Evolutionary conservation across 2,888 invertebrate genomes (phyloP), one percentile per base, ranked within the genome.

Genomic region (Monochamus alternatus): DNA sequence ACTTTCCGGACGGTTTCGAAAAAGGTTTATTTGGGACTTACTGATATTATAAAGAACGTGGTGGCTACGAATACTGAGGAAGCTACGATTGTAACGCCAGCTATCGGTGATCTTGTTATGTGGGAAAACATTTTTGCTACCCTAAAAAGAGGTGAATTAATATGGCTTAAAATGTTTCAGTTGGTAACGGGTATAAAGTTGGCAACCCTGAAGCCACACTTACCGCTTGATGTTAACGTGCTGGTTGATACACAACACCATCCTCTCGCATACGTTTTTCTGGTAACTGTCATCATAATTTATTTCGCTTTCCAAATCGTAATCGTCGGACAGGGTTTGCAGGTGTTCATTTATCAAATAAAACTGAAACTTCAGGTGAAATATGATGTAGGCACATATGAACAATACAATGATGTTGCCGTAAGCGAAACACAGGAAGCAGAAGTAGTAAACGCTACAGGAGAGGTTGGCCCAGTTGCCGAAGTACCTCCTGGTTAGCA

Each of bases 361-460:
- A 31, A 66, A 66, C 44, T 66, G 66, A 51, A 66, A 66, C 44
- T 14, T 66, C 31, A 66, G 8, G 43, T 66, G 66, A 52, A 51
- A 66, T 30, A 66, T 66, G 12, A 66, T 66, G 22, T 66, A 66
- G 5, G 31, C 14, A 31, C 66, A 66, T 51, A 51, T 31, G 30
- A 47, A 31, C 10, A 47, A 7, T 7, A 66, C 30, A 3, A 51
- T 5, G 30, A 66, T 10, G 14, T 14, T 51, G 4, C 66, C 66
- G 31, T 66, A 66, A 3, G 51, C 47, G 12, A 66, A 66, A 31
- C 47, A 51, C 30, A 66, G 12, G 22, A 66, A 43, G 52, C 66
- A 66, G 30, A 66, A 47, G 9, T 66, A 66, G 31, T 51, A 66
- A 0, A 66, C 5, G 66, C 66, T 7, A 8, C 66, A 66, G 44